Conservation (phyloP, 2,797 vertebrate species). For the Urophycis tenuis region DNA sequence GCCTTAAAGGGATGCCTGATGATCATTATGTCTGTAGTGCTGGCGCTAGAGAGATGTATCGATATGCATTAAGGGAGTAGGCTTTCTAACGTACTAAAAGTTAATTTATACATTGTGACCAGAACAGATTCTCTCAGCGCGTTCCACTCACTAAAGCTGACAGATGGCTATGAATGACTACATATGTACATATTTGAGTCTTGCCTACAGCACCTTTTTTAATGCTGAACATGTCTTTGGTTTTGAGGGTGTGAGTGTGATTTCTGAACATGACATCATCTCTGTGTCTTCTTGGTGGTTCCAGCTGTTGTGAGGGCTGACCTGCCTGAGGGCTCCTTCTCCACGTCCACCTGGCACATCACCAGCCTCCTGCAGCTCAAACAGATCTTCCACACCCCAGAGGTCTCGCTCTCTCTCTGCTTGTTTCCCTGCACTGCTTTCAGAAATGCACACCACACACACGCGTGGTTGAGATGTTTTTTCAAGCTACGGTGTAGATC, state of each 20-base stretch:
- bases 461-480: neutral
- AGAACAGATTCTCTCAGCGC: too few species aligned
- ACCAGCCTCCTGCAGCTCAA: constrained; percentile 84
- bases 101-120: too few species aligned
- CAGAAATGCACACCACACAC: too few species aligned
- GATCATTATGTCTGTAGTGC: neutral
- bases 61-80: neutral
- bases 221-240: too few species aligned
- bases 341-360: constrained; percentile 92
- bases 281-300: neutral
- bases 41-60: neutral
- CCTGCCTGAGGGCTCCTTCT: constrained; percentile 79
- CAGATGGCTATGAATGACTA: too few species aligned
- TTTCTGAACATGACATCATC: neutral
- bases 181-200: too few species aligned
- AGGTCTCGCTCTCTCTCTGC: constrained; percentile 61
- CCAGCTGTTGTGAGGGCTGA: constrained; percentile 80
- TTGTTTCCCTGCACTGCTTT: neutral
- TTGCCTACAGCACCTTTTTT: too few species aligned
- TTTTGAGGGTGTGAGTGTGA: too few species aligned
- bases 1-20: neutral
- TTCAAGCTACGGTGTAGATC: neutral
- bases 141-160: too few species aligned
- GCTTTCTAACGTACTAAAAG: too few species aligned
- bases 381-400: constrained; percentile 84